Percentiles rank a stretch among this genome's conserved stretches.
These are phyloP conservation scores for Tetropium fuscum DNA, from an alignment of 2,888 invertebrate species.

Conservation along the genomic window DNA sequence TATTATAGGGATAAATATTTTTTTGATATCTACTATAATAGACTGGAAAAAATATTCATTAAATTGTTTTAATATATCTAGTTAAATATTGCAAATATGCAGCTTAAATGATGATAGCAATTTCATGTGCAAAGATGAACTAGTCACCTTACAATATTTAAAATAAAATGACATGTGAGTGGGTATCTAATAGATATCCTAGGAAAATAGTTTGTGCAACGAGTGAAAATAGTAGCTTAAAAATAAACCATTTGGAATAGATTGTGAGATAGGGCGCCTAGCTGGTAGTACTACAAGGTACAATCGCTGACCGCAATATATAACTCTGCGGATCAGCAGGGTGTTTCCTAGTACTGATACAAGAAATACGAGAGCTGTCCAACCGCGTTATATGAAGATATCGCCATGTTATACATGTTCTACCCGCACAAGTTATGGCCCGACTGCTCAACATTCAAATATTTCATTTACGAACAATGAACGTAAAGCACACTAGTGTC, in stretches of 20 bases:
- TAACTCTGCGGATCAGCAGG: slow-evolving; percentile 64
- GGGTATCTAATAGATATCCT: too few relatives aligned
- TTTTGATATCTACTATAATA: too few relatives aligned
- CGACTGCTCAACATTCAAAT: slow-evolving; percentile 47
- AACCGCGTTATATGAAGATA: slow-evolving; percentile 65
- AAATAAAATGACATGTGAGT: too few relatives aligned
- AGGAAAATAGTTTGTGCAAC: not conserved
- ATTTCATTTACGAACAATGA: slow-evolving; percentile 44
- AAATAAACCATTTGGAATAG: slow-evolving; percentile 38
- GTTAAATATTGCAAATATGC: too few relatives aligned
- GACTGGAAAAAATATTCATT: too few relatives aligned
- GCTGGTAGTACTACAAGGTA: slow-evolving; percentile 62
- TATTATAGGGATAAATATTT: too few relatives aligned
- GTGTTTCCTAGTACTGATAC: slow-evolving; percentile 65
- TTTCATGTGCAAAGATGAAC: too few relatives aligned
- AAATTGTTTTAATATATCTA: too few relatives aligned
- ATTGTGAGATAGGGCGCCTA: slow-evolving; percentile 57
- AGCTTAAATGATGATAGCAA: too few relatives aligned
- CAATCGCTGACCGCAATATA: slow-evolving; percentile 62
- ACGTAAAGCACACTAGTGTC: slow-evolving; percentile 26
- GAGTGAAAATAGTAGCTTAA: slow-evolving; percentile 35
- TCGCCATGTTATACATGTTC: slow-evolving; percentile 63
- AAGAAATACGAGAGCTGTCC: slow-evolving; percentile 66
- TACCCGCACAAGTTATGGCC: slow-evolving; percentile 60
- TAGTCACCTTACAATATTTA: too few relatives aligned